A percentile compares a stretch with the other conserved stretches of the same genome.
These are phyloP conservation scores for Gambusia yucatana DNA, from an alignment of 2,797 vertebrate genomes.

Conservation along the genomic window DNA sequence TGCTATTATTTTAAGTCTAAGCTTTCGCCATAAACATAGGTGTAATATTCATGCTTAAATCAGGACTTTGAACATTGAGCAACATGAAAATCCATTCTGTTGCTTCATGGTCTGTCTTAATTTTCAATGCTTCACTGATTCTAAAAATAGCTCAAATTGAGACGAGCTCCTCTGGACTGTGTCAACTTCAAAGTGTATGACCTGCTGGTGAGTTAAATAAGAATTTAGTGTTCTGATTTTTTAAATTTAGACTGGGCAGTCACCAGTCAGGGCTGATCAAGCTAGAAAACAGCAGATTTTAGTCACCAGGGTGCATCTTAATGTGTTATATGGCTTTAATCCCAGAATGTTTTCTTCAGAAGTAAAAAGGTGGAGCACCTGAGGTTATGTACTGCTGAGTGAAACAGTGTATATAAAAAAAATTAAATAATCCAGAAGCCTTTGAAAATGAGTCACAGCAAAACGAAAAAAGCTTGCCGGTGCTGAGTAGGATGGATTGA, in stretches of 20 bases:
- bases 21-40: background rate
- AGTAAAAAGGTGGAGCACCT: constrained; percentile 21
- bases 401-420: constrained; percentile 34
- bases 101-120: background rate
- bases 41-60: background rate
- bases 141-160: background rate
- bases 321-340: constrained; percentile 27
- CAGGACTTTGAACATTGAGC: background rate
- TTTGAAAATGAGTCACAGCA: constrained; percentile 59
- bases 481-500: constrained; percentile 50
- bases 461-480: constrained; percentile 41
- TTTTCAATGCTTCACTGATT: background rate
- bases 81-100: background rate
- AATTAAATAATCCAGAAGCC: constrained; percentile 34
- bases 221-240: background rate
- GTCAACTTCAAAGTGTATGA: background rate
- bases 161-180: background rate
- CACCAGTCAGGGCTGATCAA: background rate
- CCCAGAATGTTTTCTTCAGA: constrained; percentile 21
- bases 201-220: background rate
- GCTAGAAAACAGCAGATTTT: background rate
- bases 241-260: background rate
- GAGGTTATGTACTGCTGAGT: constrained; percentile 33
- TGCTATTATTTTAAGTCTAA: background rate
- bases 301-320: background rate